phyloP scores from a whole-genome alignment of 2,113 vertebrate species.

The Pelecanus crispus region DNA sequence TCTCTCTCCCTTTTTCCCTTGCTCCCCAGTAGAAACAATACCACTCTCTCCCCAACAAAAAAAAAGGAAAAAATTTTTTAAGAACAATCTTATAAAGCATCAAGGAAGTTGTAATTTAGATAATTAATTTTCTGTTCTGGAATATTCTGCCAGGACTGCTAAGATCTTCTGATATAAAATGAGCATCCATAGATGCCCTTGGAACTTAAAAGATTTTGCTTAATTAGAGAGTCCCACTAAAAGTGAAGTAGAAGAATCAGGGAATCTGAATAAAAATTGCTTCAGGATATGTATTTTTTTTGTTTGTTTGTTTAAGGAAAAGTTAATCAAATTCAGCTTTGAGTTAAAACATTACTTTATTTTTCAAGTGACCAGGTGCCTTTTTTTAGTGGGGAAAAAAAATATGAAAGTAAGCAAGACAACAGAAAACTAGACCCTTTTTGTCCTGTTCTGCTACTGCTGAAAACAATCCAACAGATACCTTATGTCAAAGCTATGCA shows the following conservation, averaged over 20 bases:
- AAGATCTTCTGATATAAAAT: not conserved
- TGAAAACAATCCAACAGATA: not conserved
- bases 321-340: not conserved
- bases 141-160: not conserved
- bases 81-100: not conserved
- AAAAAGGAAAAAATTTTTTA: not conserved
- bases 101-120: not conserved
- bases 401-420: not conserved
- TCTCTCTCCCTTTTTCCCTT: not conserved
- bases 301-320: too few relatives aligned
- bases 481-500: not conserved
- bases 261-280: not conserved
- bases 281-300: not conserved
- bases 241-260: not conserved
- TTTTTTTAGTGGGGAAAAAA: not conserved
- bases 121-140: not conserved
- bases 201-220: not conserved
- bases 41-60: fast-evolving
- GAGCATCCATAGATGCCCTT: not conserved
- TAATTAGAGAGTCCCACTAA: not conserved
- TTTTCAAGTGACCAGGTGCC: not conserved
- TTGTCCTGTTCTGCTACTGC: not conserved
- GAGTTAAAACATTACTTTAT: not conserved
- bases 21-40: not conserved
- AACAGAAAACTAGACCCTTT: not conserved